A percentile compares a stretch with the other conserved stretches of the same genome.
These are phyloP conservation scores for Aricia agestis DNA, from an alignment of 1,140 invertebrate species.

Conservation along the genomic window DNA sequence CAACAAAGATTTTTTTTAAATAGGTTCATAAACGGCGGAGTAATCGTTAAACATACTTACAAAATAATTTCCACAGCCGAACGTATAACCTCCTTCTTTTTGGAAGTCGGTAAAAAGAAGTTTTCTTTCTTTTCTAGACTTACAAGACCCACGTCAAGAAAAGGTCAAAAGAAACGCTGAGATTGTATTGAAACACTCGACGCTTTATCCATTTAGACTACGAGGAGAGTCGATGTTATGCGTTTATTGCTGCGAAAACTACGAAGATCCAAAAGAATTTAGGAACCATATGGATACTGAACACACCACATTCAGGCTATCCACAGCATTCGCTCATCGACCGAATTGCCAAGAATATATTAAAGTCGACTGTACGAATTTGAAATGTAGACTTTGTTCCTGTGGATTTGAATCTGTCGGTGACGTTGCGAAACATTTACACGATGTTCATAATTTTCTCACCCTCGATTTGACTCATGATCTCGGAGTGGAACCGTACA, in stretches of 20 bases:
- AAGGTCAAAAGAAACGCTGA: constrained; percentile 59
- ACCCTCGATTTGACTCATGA: constrained; percentile 40
- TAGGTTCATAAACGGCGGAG: no score
- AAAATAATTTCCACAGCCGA: no score
- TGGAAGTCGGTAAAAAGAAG: no score
- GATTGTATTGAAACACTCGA: constrained; percentile 58
- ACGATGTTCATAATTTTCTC: constrained; percentile 31
- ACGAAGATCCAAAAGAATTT: constrained; percentile 38
- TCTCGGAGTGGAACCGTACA: constrained; percentile 50
- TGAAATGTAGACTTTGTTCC: constrained; percentile 43
- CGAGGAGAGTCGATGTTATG: constrained; percentile 50
- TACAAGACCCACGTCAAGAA: constrained; percentile 35
- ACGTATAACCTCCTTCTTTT: no score
- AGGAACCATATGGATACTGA: constrained; percentile 42
- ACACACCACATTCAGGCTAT: constrained; percentile 41
- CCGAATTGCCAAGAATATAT: constrained; percentile 38
- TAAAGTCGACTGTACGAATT: constrained; percentile 48
- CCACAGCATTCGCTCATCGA: constrained; percentile 46
- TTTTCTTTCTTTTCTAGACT: constrained; percentile 61
- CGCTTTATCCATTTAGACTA: constrained; percentile 59
- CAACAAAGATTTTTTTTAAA: no score
- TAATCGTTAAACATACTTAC: no score
- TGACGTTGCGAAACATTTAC: constrained; percentile 41
- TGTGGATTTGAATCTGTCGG: constrained; percentile 34
- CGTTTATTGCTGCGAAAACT: constrained; percentile 62